phyloP scores from a whole-genome alignment of 2,113 vertebrate genomes.

The Anoplopoma fimbria region DNA sequence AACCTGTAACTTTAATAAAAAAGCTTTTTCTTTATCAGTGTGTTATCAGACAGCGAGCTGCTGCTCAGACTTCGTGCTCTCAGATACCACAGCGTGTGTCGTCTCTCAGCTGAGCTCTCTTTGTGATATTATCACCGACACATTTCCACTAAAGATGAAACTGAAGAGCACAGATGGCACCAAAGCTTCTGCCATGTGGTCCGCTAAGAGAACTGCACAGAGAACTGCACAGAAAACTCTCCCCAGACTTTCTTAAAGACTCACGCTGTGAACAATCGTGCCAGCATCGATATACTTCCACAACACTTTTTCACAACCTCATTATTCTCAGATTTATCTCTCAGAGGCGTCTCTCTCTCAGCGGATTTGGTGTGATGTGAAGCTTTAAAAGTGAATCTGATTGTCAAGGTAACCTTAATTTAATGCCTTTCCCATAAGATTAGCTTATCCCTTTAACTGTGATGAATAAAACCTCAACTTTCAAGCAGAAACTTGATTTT shows the following conservation, averaged over 20 bases:
- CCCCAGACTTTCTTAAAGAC: constrained; percentile 1
- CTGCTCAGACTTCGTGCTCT: constrained; percentile 14
- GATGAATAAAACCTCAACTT: too few species aligned
- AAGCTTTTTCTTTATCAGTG: neutral
- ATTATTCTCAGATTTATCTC: constrained; percentile 49
- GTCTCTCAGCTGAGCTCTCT: constrained; percentile 13
- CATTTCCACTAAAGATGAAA: constrained; percentile 22
- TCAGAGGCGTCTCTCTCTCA: constrained; percentile 25
- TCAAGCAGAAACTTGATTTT: constrained; percentile 20
- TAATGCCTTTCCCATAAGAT: constrained; percentile 40
- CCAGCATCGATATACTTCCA: neutral
- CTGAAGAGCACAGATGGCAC: constrained; percentile 60
- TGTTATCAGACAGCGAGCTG: neutral
- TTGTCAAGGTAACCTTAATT: constrained; percentile 42
- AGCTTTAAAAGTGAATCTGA: constrained; percentile 19
- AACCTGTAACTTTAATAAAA: neutral
- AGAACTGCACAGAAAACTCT: constrained; percentile 18
- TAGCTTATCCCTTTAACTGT: constrained; percentile 27
- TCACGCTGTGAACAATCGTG: neutral
- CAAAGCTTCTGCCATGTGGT: constrained; percentile 43
- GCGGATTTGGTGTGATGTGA: constrained; percentile 20
- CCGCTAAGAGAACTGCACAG: constrained; percentile 20
- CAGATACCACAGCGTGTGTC: constrained; percentile 18
- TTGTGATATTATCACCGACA: constrained; percentile 27
- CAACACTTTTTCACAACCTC: constrained; percentile 30